phyloP scores from a whole-genome alignment of 2,888 invertebrate species.

The Gryllus longicercus region DNA sequence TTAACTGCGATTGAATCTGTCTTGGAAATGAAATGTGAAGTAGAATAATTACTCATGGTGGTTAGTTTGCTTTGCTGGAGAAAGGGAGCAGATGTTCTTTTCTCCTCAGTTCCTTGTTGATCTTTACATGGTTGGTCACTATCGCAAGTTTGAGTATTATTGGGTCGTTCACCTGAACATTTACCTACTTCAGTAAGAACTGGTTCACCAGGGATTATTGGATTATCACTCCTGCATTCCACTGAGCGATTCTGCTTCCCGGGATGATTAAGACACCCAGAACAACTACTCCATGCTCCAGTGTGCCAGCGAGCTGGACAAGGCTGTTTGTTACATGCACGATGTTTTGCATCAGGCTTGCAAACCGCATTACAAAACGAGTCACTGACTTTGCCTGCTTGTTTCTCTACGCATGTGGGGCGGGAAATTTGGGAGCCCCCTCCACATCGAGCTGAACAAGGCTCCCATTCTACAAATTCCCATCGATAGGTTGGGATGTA shows the following conservation, averaged over 20 bases:
- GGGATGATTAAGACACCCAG: background rate
- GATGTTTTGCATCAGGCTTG: background rate
- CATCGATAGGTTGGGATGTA: background rate
- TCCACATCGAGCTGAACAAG: background rate
- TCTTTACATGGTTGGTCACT: too few species aligned
- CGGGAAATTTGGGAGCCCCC: background rate
- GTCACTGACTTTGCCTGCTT: background rate
- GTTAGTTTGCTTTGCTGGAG: too few species aligned
- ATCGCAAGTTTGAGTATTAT: background rate
- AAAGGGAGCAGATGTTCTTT: too few species aligned
- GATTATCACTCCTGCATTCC: background rate
- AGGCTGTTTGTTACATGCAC: background rate
- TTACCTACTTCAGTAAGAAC: background rate
- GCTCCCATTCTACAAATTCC: background rate
- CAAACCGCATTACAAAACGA: background rate
- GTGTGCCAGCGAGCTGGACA: background rate
- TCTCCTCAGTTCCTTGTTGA: too few species aligned
- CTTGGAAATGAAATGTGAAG: too few species aligned
- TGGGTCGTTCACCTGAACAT: background rate
- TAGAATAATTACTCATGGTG: too few species aligned
- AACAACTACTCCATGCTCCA: background rate
- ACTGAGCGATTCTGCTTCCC: background rate
- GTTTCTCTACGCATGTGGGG: background rate
- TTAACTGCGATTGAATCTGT: too few species aligned
- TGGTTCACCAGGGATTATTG: background rate